These are phyloP conservation scores for Morelia viridis DNA, from an alignment of 2,797 vertebrate genomes.

Conservation along the genomic window DNA sequence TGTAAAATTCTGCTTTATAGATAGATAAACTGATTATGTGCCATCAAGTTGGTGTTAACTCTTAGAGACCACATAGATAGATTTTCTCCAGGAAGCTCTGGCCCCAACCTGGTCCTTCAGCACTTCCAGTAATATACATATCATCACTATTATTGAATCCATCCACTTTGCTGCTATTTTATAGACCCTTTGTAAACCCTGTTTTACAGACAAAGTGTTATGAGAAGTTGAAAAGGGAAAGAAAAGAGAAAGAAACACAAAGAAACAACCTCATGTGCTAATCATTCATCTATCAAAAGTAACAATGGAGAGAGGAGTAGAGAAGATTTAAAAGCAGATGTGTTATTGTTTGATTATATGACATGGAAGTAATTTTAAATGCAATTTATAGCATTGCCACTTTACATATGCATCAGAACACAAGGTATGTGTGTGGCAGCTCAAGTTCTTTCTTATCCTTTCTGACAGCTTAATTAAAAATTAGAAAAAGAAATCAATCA, in stretches of 20 bases:
- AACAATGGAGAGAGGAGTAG: not conserved
- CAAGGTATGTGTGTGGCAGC: not conserved
- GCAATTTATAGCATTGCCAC: not conserved
- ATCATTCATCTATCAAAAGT: not conserved
- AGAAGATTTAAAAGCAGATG: not conserved
- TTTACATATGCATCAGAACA: not conserved
- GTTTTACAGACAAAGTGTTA: not conserved
- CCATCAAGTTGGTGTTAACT: not conserved
- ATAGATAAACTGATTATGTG: not conserved
- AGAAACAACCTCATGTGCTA: not conserved
- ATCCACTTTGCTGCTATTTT: not conserved
- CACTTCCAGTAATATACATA: not conserved
- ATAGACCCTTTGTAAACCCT: not conserved
- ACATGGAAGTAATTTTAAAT: not conserved
- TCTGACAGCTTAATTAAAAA: constrained; percentile 1
- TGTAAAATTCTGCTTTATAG: not conserved
- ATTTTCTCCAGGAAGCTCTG: not conserved
- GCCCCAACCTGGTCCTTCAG: not conserved
- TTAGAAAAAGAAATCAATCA: not conserved
- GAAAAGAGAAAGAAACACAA: not conserved
- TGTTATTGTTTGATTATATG: not conserved
- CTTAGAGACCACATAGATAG: not conserved
- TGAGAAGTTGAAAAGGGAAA: not conserved
- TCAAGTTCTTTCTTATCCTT: not conserved
- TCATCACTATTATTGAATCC: not conserved